Base-by-base conservation (phyloP, 2,797 vertebrate genomes). In the Betta splendens region DNA sequence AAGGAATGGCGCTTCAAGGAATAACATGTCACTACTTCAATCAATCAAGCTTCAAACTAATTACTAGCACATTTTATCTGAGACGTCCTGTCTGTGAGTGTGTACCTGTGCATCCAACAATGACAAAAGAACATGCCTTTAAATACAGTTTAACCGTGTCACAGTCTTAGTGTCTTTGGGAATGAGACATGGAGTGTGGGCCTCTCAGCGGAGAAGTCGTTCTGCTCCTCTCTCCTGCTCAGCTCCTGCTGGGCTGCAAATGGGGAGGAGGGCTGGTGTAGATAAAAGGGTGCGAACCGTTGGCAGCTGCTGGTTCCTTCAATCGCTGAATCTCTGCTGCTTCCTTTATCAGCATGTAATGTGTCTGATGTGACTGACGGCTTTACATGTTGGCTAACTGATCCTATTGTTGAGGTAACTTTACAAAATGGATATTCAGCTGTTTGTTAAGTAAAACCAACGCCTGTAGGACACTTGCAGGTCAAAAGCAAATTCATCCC, bases 241-340 rank as follows among this genome's bases (percentile, higher is more conserved):
- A 26, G 31, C 84, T 75, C 85, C 85, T 75, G 81, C 85, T 70
- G 85, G 59, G 87, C 60, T 65, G 51, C 74, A 85, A 80, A 85
- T 66, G 71, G 75, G 64, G 69, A 77, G 76, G 77, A 55, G 77
- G 75, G 52, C 58, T 17, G 3, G 54, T 18, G 25, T 10, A 68
- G 75, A 81, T 73, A 73, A 77, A 63, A 69, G 65, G 42, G 50
- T 51, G 68, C 59, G 72, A 66, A 45, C 60, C 37, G 69, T 75
- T 73, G 62, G 60, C 77, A 69, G 81, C 79, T 82, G 80, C 61
- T 75, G 63, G 55, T 57, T 53, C 61, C 49, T 44, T 52, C 65
- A 67, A 23, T 72, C 61, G 43, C 38, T 48, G 37, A 48, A 47
- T 52, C 62, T 46, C 28, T 47, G 39, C 37, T 21, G 7, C 50